phyloP scores from a whole-genome alignment of 2,888 invertebrate species.

The Eurois occulta region DNA sequence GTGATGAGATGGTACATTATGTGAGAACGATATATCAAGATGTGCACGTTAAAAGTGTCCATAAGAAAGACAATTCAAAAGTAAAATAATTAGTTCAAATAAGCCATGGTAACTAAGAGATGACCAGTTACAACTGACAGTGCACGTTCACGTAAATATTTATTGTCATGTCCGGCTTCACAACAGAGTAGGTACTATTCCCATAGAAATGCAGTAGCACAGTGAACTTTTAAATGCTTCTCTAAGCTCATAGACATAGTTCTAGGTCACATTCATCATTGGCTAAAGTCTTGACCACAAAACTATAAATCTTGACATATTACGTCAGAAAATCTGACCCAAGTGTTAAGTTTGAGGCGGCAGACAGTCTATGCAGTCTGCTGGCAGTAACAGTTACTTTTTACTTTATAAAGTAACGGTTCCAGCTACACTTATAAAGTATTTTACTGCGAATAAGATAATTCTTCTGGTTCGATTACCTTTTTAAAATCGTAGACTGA shows the following conservation, averaged over 20 bases:
- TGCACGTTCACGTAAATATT: too few relatives aligned
- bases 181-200: too few relatives aligned
- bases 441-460: neutral
- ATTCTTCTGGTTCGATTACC: neutral
- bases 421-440: neutral
- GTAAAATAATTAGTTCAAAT: too few relatives aligned
- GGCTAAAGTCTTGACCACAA: neutral
- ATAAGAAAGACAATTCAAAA: too few relatives aligned
- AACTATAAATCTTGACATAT: constrained; percentile 5
- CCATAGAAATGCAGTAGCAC: too few relatives aligned
- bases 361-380: constrained; percentile 25
- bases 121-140: too few relatives aligned
- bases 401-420: constrained; percentile 20
- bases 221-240: too few relatives aligned
- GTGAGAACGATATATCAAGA: too few relatives aligned
- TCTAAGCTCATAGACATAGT: neutral
- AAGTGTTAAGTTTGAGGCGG: constrained; percentile 42
- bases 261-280: constrained; percentile 3
- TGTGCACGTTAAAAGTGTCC: too few relatives aligned
- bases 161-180: too few relatives aligned
- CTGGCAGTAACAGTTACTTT: constrained; percentile 27
- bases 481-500: neutral
- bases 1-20: too few relatives aligned
- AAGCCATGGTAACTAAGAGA: too few relatives aligned
- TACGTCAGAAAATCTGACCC: constrained; percentile 17